Percentiles rank a stretch among this genome's conserved stretches.
Evolutionary conservation across 2,888 invertebrate species (phyloP).

Genomic region (Drosophila dives): DNA sequence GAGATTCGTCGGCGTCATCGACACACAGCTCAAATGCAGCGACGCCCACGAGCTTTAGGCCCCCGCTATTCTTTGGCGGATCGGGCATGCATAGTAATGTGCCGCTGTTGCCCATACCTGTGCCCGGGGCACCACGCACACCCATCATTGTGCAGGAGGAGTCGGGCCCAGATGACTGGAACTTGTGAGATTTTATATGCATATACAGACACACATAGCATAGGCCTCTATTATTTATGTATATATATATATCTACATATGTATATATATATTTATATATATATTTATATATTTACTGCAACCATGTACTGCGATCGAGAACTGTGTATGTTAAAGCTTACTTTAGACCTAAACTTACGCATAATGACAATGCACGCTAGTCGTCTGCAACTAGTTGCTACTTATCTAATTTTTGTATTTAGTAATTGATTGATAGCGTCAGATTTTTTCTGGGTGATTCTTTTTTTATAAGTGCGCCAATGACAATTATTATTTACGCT

Average conservation of each 20-base stretch:
- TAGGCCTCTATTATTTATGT: slow-evolving; percentile 37
- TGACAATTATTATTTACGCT: slow-evolving; percentile 16
- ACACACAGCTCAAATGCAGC: slow-evolving; percentile 65
- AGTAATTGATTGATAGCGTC: slow-evolving; percentile 27
- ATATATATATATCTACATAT: slow-evolving; percentile 29
- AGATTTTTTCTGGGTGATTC: slow-evolving; percentile 1
- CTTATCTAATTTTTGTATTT: slow-evolving; percentile 38
- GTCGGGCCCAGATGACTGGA: slow-evolving; percentile 77
- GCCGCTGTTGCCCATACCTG: slow-evolving; percentile 70
- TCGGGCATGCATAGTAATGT: slow-evolving; percentile 52
- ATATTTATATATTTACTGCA: slow-evolving; percentile 26
- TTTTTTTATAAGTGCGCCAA: slow-evolving; percentile 9
- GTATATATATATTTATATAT: slow-evolving; percentile 19
- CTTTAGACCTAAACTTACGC: slow-evolving; percentile 38
- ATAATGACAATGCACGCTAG: slow-evolving; percentile 53
- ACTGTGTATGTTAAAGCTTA: slow-evolving; percentile 55
- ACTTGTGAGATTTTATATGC: slow-evolving; percentile 73
- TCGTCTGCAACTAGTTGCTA: slow-evolving; percentile 50
- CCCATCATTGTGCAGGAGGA: slow-evolving; percentile 63
- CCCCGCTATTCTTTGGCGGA: slow-evolving; percentile 63
- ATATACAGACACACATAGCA: slow-evolving; percentile 32
- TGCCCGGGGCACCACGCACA: slow-evolving; percentile 68
- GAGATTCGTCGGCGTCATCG: slow-evolving; percentile 72
- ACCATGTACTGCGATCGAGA: slow-evolving; percentile 47
- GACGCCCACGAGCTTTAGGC: slow-evolving; percentile 56